These are phyloP conservation scores for Dasypus novemcinctus DNA, from an alignment of 2,113 vertebrate species.

Conservation along the genomic window DNA sequence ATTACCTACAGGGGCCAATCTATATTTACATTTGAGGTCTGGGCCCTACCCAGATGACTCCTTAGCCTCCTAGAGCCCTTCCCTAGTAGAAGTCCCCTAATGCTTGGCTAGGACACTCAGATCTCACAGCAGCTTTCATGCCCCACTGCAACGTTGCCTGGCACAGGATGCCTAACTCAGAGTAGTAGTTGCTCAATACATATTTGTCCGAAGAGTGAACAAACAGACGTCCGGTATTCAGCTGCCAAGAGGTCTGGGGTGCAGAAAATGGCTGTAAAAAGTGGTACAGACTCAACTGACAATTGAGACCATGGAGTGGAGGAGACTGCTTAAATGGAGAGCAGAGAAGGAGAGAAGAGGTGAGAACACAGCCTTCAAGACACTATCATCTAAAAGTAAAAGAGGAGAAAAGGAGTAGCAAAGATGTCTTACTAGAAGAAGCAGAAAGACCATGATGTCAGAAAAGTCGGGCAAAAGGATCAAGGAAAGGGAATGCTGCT, in stretches of 20 bases:
- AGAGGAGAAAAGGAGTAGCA: not conserved
- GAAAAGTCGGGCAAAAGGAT: not conserved
- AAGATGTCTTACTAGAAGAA: not conserved
- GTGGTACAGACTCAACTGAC: not conserved
- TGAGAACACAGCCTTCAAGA: not conserved
- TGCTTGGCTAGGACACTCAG: not conserved
- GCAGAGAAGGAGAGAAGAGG: not conserved
- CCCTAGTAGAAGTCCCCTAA: not conserved
- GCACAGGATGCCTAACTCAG: not conserved
- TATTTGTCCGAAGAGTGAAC: not conserved
- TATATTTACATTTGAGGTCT: not conserved
- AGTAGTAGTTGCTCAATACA: not conserved
- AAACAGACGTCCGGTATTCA: not conserved
- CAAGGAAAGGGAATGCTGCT: not conserved
- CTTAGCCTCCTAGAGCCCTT: not conserved
- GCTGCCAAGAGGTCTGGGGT: not conserved
- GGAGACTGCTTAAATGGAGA: not conserved
- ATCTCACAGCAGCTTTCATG: not conserved
- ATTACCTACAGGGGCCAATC: not conserved
- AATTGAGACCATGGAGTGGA: not conserved
- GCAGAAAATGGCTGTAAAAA: not conserved
- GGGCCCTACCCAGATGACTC: not conserved
- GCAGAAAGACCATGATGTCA: not conserved
- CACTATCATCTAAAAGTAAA: not conserved
- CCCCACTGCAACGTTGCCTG: not conserved